Evolutionary conservation across 2,888 invertebrate species (phyloP).

Genomic region (Zygothrica quintamaculata): DNA sequence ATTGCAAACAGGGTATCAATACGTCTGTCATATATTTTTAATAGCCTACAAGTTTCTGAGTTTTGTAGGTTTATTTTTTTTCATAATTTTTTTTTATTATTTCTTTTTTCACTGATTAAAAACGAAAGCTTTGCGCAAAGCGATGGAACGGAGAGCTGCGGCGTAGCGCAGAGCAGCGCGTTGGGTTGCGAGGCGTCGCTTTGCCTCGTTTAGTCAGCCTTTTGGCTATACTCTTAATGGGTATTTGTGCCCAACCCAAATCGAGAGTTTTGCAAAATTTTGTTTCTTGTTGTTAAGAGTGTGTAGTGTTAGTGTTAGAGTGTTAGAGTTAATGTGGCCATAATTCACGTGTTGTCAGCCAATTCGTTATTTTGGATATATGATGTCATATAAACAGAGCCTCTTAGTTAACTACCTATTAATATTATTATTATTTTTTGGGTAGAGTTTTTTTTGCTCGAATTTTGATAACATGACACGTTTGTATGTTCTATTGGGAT

Average conservation of each 20-base stretch:
- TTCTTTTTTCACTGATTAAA: slow-evolving; percentile 62
- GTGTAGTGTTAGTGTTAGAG: slow-evolving; percentile 6
- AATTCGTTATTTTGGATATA: slow-evolving; percentile 57
- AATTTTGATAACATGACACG: slow-evolving; percentile 41
- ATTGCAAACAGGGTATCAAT: neutral
- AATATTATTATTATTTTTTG: slow-evolving; percentile 1
- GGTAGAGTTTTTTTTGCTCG: slow-evolving; percentile 15
- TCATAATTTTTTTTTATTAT: slow-evolving; percentile 12
- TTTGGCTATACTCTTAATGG: slow-evolving; percentile 26
- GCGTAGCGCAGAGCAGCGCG: too few relatives aligned
- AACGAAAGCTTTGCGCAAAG: slow-evolving; percentile 67
- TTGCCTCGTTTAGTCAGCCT: slow-evolving; percentile 37
- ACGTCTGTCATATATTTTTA: neutral
- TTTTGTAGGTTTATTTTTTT: neutral
- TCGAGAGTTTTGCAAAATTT: slow-evolving; percentile 38
- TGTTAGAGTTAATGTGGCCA: slow-evolving; percentile 42
- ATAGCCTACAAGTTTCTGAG: neutral
- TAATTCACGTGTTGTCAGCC: slow-evolving; percentile 74
- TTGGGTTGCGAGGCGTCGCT: neutral
- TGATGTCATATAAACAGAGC: slow-evolving; percentile 66
- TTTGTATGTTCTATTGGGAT: slow-evolving; percentile 29
- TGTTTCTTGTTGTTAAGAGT: slow-evolving; percentile 2
- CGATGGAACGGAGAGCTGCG: too few relatives aligned
- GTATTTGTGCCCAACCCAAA: slow-evolving; percentile 64
- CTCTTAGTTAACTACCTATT: slow-evolving; percentile 18